Conservation (phyloP, 2,888 invertebrate genomes). For the Cephus sareptanus region DNA sequence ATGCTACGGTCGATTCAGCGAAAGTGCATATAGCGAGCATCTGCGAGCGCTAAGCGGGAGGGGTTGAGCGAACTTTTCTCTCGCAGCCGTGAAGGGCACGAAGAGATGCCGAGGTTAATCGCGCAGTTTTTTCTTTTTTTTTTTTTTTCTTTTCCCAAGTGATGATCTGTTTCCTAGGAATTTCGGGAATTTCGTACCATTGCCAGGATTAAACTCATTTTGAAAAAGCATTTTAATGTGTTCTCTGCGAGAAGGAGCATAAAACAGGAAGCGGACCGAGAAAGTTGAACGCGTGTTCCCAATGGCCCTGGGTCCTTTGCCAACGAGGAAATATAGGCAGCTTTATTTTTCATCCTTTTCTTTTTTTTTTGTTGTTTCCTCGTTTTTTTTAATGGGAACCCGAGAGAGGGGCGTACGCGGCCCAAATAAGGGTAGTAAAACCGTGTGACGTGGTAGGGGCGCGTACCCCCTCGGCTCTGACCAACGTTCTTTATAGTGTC, state of each 20-base stretch:
- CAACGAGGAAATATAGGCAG: neutral
- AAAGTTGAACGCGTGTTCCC: neutral
- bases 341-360: neutral
- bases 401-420: neutral
- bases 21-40: conserved; percentile 52
- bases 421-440: conserved; percentile 4
- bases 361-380: neutral
- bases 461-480: neutral
- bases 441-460: neutral
- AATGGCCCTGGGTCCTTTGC: neutral
- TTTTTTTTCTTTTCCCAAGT: neutral
- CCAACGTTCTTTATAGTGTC: neutral
- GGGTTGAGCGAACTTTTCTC: neutral
- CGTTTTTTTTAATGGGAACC: neutral
- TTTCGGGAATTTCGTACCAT: neutral
- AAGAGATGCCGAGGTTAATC: neutral
- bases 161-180: neutral
- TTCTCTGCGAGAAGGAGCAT: neutral
- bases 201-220: neutral
- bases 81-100: neutral
- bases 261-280: neutral
- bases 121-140: neutral
- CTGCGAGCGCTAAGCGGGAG: neutral
- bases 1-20: conserved; percentile 61
- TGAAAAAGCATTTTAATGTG: neutral